Evolutionary conservation across 1,140 invertebrate species (phyloP).

Genomic region (Augochlora pura): DNA sequence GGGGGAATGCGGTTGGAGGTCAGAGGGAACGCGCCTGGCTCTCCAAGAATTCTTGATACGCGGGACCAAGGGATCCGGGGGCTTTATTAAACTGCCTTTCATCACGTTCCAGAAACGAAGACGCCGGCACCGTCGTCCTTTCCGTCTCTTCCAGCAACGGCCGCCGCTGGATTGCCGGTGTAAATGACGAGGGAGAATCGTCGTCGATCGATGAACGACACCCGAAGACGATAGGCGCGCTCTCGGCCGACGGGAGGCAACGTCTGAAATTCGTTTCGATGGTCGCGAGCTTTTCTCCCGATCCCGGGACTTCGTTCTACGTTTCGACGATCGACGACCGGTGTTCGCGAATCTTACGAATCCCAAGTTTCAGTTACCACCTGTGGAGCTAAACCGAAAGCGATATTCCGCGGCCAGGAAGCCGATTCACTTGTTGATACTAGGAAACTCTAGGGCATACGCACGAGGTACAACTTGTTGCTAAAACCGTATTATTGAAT

Average conservation of each 20-base stretch:
- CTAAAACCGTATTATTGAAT: constrained; percentile 56
- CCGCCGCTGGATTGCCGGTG: not conserved
- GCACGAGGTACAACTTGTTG: constrained; percentile 72
- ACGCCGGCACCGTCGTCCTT: constrained; percentile 23
- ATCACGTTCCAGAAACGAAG: constrained; percentile 59
- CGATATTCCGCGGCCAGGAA: constrained; percentile 72
- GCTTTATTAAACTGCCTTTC: constrained; percentile 76
- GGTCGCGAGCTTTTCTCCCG: no score
- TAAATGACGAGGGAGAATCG: constrained; percentile 4
- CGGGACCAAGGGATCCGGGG: constrained; percentile 58
- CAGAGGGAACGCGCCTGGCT: constrained; percentile 67
- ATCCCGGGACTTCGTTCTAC: no score
- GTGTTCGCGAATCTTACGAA: constrained; percentile 14
- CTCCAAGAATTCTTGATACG: constrained; percentile 77
- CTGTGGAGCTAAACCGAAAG: constrained; percentile 73
- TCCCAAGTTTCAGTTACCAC: constrained; percentile 65
- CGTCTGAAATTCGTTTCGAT: not conserved
- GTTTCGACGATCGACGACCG: no score
- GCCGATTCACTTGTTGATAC: constrained; percentile 76
- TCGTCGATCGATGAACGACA: constrained; percentile 16
- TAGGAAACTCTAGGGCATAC: constrained; percentile 69
- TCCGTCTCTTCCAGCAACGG: constrained; percentile 5
- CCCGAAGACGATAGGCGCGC: not conserved
- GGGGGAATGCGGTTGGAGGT: constrained; percentile 65
- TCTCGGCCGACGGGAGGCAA: not conserved